Conservation (phyloP, 2,888 invertebrate species). For the Cerastis leucographa region DNA sequence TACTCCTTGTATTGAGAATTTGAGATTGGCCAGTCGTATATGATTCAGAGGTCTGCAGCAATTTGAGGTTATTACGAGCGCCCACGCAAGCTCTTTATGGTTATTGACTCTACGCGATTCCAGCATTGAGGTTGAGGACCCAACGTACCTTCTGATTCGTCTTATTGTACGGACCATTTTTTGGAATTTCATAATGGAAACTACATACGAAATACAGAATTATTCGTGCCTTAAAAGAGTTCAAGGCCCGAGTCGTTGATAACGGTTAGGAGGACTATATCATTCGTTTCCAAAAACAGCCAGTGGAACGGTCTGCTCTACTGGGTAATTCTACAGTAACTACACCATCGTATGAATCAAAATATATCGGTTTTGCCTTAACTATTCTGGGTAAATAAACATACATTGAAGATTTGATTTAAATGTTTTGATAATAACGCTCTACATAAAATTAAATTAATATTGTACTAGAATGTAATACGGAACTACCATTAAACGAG, state of each 20-base stretch:
- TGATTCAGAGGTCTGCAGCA: slow-evolving; percentile 58
- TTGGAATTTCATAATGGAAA: neutral
- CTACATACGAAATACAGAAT: neutral
- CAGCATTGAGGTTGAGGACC: slow-evolving; percentile 21
- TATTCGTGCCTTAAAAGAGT: neutral
- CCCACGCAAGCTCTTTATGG: slow-evolving; percentile 58
- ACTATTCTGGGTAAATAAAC: neutral
- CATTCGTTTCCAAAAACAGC: neutral
- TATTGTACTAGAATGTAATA: slow-evolving; percentile 12
- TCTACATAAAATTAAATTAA: slow-evolving; percentile 16
- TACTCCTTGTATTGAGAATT: slow-evolving; percentile 23
- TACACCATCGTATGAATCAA: neutral
- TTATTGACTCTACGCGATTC: slow-evolving; percentile 56
- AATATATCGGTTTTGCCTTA: neutral
- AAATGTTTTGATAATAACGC: slow-evolving; percentile 16
- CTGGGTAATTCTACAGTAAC: too few relatives aligned
- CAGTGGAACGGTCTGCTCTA: neutral
- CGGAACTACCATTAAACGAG: slow-evolving; percentile 23
- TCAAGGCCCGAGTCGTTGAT: neutral
- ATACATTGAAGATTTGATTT: neutral
- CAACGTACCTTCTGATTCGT: slow-evolving; percentile 1
- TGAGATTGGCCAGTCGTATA: slow-evolving; percentile 23
- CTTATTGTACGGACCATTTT: neutral
- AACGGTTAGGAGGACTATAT: neutral
- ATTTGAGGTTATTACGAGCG: slow-evolving; percentile 49